phyloP scores from a whole-genome alignment of 2,797 vertebrate genomes.

The Notolabrus celidotus region DNA sequence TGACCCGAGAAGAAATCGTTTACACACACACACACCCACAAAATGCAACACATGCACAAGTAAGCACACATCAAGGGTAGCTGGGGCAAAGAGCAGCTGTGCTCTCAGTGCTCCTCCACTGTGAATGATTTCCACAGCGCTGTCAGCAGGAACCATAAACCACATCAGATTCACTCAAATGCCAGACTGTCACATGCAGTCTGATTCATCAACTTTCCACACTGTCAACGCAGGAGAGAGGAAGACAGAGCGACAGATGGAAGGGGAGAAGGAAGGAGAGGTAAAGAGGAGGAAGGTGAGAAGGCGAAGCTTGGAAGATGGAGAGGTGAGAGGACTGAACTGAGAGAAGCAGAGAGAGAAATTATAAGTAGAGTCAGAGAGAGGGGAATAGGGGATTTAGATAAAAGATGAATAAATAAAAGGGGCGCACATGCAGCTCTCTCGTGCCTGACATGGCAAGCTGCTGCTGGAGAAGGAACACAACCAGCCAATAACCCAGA shows the following conservation, averaged over 20 bases:
- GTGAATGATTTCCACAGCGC: constrained; percentile 48
- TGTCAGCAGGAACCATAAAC: constrained; percentile 67
- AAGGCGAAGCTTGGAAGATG: constrained; percentile 16
- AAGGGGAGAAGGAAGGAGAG: not conserved
- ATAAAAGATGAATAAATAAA: constrained; percentile 52
- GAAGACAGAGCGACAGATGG: constrained; percentile 41
- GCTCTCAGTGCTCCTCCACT: constrained; percentile 47
- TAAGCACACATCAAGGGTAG: constrained; percentile 25
- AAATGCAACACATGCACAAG: not conserved
- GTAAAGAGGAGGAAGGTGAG: constrained; percentile 5
- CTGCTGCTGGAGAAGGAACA: constrained; percentile 36
- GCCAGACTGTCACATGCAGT: constrained; percentile 69
- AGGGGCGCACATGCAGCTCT: constrained; percentile 42
- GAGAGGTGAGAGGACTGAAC: constrained; percentile 26
- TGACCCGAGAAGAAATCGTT: constrained; percentile 24
- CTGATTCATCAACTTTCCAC: constrained; percentile 72
- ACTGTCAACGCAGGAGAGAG: constrained; percentile 59
- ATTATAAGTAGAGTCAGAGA: constrained; percentile 10
- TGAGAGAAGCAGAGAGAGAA: constrained; percentile 12
- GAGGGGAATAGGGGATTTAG: constrained; percentile 1
- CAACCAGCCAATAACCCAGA: constrained; percentile 52
- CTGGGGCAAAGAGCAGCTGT: constrained; percentile 27
- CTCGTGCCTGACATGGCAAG: constrained; percentile 53
- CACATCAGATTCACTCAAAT: constrained; percentile 69
- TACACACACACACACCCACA: constrained; percentile 9